Evolutionary conservation across 1,140 invertebrate genomes (phyloP), one percentile per base, ranked within the genome.

Genomic region (Macrobrachium rosenbergii): DNA sequence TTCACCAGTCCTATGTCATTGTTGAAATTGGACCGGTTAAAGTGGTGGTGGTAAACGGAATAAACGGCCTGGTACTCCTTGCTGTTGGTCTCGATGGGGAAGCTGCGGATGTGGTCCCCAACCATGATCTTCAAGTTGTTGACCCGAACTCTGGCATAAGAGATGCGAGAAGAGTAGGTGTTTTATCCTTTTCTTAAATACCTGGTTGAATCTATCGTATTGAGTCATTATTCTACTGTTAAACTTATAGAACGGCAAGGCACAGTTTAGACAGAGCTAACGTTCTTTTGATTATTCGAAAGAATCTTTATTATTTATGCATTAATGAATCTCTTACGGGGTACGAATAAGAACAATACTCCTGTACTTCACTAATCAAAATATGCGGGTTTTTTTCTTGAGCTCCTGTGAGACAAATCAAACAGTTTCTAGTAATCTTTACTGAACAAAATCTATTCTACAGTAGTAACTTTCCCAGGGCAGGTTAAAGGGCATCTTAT

Each of bases 1-100:
- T 94, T 94, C 7, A 97, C 90, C 2, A 97, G 91, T 1, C 96
- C 96, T 73, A 97, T 96, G 88, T 97, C 96, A 89, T 96, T 97
- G 91, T 97, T 95, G 89, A 95, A 97, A 89, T 94, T 95, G 2
- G 91, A 91, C 10, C 93, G 93, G 86, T 95, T 95, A 91, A 96
- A 97, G 5, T 93, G 93, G 21, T 92, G 92, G 90, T 97, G 96
- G 64, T 93, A 94, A 67, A 95, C 94, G 73, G 96, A 94, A 28
- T 95, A 92, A 16, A 95, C 94, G 17, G 96, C 95, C 5, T 95
- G 94, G 14, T 96, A 93, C 73, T 93, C 92, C 2, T 92, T 91
- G 0, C 96, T 95, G 5, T 94, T 93, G 8, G 95, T 95, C 90
- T 97, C 96, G 0, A 94, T 94, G 0, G 93, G 94, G 89, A 93